Evolutionary conservation across 2,888 invertebrate genomes (phyloP).

Genomic region (Diloba caeruleocephala): DNA sequence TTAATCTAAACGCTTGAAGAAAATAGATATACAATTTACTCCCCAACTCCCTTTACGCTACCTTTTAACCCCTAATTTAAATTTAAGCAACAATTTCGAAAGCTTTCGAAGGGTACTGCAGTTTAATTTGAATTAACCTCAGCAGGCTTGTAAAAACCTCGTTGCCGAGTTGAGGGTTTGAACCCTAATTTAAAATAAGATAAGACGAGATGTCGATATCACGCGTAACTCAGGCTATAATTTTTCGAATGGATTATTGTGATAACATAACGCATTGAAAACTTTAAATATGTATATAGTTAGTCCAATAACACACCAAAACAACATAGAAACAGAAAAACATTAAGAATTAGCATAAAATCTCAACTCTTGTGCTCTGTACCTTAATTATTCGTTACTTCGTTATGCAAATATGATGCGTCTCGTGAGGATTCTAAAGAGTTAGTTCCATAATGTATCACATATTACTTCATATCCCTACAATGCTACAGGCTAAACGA

Average conservation of each 20-base stretch:
- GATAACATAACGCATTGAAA: too few species aligned
- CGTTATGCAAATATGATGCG: conserved; percentile 38
- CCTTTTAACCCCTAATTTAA: conserved; percentile 46
- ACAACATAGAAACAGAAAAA: neutral
- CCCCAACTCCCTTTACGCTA: conserved; percentile 35
- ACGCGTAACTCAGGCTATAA: conserved; percentile 15
- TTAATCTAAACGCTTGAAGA: conserved; percentile 25
- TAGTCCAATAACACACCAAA: too few species aligned
- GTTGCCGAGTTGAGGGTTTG: conserved; percentile 20
- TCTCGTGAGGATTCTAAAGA: conserved; percentile 30
- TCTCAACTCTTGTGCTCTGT: conserved; percentile 4
- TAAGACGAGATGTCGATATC: conserved; percentile 45
- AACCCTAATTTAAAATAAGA: conserved; percentile 48
- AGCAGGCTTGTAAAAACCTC: conserved; percentile 43
- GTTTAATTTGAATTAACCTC: conserved; percentile 54
- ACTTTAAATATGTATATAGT: too few species aligned
- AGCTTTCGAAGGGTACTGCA: conserved; percentile 44
- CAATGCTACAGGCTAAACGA: neutral
- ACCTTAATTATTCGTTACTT: conserved; percentile 21
- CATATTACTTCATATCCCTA: conserved; percentile 9
- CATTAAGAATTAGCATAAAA: conserved; percentile 17
- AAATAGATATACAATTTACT: conserved; percentile 37
- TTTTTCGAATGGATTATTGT: conserved; percentile 13
- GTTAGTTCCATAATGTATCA: conserved; percentile 19
- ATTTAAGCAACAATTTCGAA: conserved; percentile 45